Base-by-base conservation (phyloP, 2,888 invertebrate genomes). In the Rhagonycha lutea region DNA sequence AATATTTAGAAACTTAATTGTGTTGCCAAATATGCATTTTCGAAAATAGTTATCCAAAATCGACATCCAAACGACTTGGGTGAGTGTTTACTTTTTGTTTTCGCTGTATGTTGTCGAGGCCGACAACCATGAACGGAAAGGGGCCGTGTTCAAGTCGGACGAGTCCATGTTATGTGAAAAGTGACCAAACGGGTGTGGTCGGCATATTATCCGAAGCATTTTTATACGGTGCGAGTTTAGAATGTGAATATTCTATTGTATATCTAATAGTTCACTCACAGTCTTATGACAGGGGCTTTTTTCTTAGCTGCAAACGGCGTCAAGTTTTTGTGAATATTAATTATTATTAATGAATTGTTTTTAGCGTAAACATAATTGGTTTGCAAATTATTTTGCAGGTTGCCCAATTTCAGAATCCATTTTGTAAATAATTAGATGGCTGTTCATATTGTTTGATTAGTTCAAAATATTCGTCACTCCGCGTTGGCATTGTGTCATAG, bases 71-170 rank as follows among this genome's bases (percentile, higher is more conserved):
- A 71, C 14, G 23, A 69, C 65, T 61, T 65, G 65, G 77, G 77
- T 77, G 60, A 77, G 77, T 77, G 77, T 74, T 69, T 69, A 77
- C 77, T 74, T 77, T 77, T 73, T 73, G 70, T 72, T 77, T 77
- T 77, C 70, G 67, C 73, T 61, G 72, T 69, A 61, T 32, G 68
- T 61, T 74, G 69, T 47, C 65, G 62, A 70, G 28, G 61, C 74
- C 81, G 82, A 83, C 84, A 82, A 83, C 84, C 84, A 84, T 85
- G 83, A 84, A 83, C 83, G 83, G 81, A 84, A 83, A 83, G 83
- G 84, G 84, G 84, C 82, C 80, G 84, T 80, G 81, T 81, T 81
- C 80, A 82, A 76, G 75, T 78, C 74, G 85, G 86, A 81, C 85
- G 85, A 85, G 84, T 85, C 84, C 84, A 86, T 83, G 83, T 73